Evolutionary conservation across 2,113 vertebrate genomes (phyloP).

Genomic region (Abramis brama): DNA sequence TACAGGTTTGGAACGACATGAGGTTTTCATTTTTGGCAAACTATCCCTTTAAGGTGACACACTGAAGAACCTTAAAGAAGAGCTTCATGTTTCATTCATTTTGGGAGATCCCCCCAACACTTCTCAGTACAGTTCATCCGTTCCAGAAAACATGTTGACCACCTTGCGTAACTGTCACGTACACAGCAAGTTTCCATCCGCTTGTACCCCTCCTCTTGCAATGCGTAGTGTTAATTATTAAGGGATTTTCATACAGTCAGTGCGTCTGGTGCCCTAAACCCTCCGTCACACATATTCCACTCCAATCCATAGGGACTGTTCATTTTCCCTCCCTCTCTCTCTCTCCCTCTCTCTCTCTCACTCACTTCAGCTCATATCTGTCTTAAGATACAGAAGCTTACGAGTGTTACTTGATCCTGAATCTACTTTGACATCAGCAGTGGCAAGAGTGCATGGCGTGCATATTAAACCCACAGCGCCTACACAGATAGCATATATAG

Average conservation of each 20-base stretch:
- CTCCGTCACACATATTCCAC: conserved; percentile 45
- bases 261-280: neutral
- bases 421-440: conserved; percentile 28
- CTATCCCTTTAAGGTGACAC: neutral
- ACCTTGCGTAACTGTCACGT: neutral
- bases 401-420: conserved; percentile 23
- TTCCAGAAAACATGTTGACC: neutral
- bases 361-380: conserved; percentile 16
- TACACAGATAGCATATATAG: neutral
- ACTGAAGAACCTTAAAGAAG: neutral
- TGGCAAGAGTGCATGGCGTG: conserved; percentile 20
- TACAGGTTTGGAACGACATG: neutral
- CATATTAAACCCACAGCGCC: conserved; percentile 30
- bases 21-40: neutral
- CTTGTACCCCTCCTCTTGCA: conserved; percentile 3
- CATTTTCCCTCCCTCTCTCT: neutral
- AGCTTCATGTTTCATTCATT: conserved; percentile 1
- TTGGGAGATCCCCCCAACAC: conserved; percentile 24
- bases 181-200: neutral
- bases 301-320: conserved; percentile 43
- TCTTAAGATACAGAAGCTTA: conserved; percentile 26
- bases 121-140: neutral
- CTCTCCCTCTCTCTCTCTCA: neutral
- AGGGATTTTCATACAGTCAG: conserved; percentile 40
- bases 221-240: conserved; percentile 54